A percentile compares a stretch with the other conserved stretches of the same genome.
Evolutionary conservation across 2,888 invertebrate species (phyloP).

Genomic region (Acronicta leporina): DNA sequence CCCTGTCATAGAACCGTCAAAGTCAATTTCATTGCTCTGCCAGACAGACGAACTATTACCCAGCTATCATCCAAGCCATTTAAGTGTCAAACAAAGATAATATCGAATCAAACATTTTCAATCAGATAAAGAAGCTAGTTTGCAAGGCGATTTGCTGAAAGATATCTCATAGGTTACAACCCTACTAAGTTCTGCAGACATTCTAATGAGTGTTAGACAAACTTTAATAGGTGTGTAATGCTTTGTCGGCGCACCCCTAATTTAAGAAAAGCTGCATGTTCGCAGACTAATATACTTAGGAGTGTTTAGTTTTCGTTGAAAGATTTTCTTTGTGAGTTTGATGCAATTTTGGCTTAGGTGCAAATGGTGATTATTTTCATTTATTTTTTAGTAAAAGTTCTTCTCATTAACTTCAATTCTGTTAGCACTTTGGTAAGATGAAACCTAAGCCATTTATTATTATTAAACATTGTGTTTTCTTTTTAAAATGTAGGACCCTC

Average conservation of each 20-base stretch:
- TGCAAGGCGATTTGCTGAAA: constrained; percentile 26
- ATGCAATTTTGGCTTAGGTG: constrained; percentile 13
- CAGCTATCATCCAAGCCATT: neutral
- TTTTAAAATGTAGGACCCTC: too few species aligned
- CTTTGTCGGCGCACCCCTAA: constrained; percentile 18
- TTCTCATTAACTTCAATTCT: neutral
- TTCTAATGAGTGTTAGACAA: constrained; percentile 38
- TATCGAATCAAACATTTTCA: constrained; percentile 16
- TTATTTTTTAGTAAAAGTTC: constrained; percentile 17
- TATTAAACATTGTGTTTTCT: too few species aligned
- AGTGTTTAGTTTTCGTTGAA: constrained; percentile 18
- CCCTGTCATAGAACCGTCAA: too few species aligned
- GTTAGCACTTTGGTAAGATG: neutral
- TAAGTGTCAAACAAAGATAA: constrained; percentile 4
- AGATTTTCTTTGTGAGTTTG: constrained; percentile 19
- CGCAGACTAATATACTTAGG: constrained; percentile 32
- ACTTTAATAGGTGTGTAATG: constrained; percentile 33
- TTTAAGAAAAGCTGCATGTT: constrained; percentile 32
- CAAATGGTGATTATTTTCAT: constrained; percentile 7
- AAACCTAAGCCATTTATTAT: too few species aligned
- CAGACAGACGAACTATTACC: neutral
- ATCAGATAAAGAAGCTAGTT: constrained; percentile 40
- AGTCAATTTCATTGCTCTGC: too few species aligned
- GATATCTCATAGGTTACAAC: constrained; percentile 21
- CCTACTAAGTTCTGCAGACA: constrained; percentile 32